Evolutionary conservation across 1,140 invertebrate species (phyloP), one percentile per base, ranked within the genome.

Genomic region (Neelides sp.): DNA sequence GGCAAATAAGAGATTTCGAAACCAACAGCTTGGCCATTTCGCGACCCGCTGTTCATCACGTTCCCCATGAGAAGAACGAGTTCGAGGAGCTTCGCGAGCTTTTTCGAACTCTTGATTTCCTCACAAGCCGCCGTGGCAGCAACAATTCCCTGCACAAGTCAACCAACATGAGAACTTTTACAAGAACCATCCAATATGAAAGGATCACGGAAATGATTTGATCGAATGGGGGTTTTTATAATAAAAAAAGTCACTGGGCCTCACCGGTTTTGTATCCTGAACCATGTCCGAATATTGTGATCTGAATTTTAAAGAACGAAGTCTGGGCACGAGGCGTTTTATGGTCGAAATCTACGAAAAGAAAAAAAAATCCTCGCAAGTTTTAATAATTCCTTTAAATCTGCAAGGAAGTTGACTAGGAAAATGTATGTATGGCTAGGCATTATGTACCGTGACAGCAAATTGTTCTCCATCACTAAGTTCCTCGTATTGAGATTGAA

Each of bases 1-100:
- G 90, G 84, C 2, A 98, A 73, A 66, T 89, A 97, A 65, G 80
- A 92, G 48, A 98, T 93, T 68, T 98, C 92, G 69, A 97, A 98
- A 4, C 89, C 95, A 62, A 90, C 83, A 2, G 91, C 89, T 61
- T 89, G 83, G 7, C 82, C 91, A 65, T 95, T 95, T 58, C 81
- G 83, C 1, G 89, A 91, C 0, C 92, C 91, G 2, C 86, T 79
- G 66, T 96, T 96, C 81, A 97, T 87, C 59, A 87, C 91, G 71
- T 96, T 98, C 15, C 92, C 92, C 23, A 96, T 70, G 8, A 95
- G 66, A 0, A 98, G 72, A 50, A 98, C 79, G 1, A 97, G 67
- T 66, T 96, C 85, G 4, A 98, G 68, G 15, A 98, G 79, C 63
- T 81, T 83, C 0, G 81, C 78, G 68, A 98, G 95, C 61, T 92